Conservation (phyloP, 2,113 vertebrate genomes). For the Poicephalus gulielmi region DNA sequence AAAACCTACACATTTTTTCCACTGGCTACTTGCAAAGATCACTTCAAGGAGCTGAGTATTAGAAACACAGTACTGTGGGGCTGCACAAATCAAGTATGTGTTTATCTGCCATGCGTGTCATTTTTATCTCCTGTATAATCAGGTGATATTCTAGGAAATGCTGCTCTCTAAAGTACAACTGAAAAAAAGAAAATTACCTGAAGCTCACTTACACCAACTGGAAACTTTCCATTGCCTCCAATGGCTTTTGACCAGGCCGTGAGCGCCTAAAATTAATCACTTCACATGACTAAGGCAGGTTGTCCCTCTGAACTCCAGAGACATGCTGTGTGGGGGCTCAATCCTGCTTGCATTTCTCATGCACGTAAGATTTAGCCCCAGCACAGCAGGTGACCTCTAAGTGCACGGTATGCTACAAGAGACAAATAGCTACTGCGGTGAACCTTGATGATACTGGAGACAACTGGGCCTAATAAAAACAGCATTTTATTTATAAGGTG, state of each 20-base stretch:
- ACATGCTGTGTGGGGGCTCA: background rate
- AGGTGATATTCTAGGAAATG: background rate
- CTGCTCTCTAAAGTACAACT: background rate
- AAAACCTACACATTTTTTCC: background rate
- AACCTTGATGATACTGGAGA: conserved; percentile 55
- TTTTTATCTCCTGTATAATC: background rate
- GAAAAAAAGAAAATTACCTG: background rate
- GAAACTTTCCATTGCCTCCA: background rate
- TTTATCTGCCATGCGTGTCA: background rate
- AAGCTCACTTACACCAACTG: background rate
- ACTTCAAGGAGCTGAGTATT: background rate
- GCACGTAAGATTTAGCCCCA: conserved; percentile 20
- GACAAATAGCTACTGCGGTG: conserved; percentile 52
- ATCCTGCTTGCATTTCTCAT: background rate
- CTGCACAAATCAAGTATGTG: background rate
- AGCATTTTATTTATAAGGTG: conserved; percentile 48
- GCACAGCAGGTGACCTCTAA: conserved; percentile 39
- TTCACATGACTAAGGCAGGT: background rate
- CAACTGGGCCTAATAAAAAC: conserved; percentile 43
- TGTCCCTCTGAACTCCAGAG: conserved; percentile 35
- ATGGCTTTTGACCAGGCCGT: background rate
- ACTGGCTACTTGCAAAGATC: background rate
- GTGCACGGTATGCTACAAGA: background rate
- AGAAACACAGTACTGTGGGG: background rate
- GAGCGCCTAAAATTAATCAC: conserved; percentile 21